These are phyloP conservation scores for Drosophila ficusphila DNA, from an alignment of 1,140 invertebrate species.

Conservation along the genomic window DNA sequence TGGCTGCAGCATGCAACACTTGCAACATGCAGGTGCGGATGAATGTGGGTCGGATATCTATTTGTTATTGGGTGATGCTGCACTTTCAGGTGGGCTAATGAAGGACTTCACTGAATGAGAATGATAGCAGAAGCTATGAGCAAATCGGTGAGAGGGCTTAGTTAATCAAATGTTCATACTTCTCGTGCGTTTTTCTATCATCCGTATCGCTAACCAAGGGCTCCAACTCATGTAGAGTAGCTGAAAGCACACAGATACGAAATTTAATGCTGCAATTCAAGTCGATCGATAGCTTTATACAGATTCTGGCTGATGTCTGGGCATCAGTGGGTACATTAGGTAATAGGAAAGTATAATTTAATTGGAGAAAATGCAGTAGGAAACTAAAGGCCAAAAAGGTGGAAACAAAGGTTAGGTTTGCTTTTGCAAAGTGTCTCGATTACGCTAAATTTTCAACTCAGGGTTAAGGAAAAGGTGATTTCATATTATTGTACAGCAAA, in stretches of 20 bases:
- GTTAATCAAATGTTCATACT: constrained; percentile 72
- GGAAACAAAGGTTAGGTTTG: constrained; percentile 41
- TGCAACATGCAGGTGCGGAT: constrained; percentile 53
- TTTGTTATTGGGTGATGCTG: constrained; percentile 23
- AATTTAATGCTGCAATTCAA: constrained; percentile 62
- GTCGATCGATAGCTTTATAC: constrained; percentile 24
- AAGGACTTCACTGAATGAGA: constrained; percentile 48
- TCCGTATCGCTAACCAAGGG: constrained; percentile 90
- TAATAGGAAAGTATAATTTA: constrained; percentile 42
- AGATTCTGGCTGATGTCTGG: constrained; percentile 32
- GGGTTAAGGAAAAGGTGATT: constrained; percentile 34
- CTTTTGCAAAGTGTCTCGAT: constrained; percentile 68
- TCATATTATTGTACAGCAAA: constrained; percentile 69
- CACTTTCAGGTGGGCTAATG: constrained; percentile 38
- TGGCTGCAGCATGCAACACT: constrained; percentile 37
- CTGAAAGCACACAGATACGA: constrained; percentile 82
- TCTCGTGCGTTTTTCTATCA: constrained; percentile 84
- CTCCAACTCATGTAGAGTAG: constrained; percentile 88
- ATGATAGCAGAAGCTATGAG: constrained; percentile 59
- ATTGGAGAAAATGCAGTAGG: constrained; percentile 45
- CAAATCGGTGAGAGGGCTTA: constrained; percentile 25
- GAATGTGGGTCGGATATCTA: constrained; percentile 17
- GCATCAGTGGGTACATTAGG: constrained; percentile 58
- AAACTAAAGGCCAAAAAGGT: constrained; percentile 58
- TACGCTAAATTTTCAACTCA: constrained; percentile 56